Evolutionary conservation across 2,113 vertebrate genomes (phyloP).

Genomic region (Cebidichthys violaceus): DNA sequence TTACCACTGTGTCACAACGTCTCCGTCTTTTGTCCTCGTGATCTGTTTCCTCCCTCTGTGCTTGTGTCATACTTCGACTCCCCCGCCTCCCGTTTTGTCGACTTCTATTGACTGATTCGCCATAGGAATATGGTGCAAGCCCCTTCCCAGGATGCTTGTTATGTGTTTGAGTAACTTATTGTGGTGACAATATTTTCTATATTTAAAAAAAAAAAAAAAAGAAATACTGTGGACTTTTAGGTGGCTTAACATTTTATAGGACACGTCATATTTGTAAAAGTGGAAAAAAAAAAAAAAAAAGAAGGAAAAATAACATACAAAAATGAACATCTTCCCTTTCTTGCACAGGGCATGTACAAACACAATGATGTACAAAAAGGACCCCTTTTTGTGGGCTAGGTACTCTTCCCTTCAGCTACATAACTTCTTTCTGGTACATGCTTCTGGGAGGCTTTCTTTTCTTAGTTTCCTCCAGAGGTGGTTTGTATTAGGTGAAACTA

Average conservation of each 20-base stretch:
- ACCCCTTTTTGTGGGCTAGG: conserved; percentile 87
- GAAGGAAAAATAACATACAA: conserved; percentile 37
- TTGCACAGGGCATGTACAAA: conserved; percentile 91
- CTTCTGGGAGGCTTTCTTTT: conserved; percentile 88
- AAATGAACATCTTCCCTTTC: conserved; percentile 81
- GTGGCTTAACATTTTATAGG: conserved; percentile 94
- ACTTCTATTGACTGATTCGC: conserved; percentile 72
- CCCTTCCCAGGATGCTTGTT: conserved; percentile 81
- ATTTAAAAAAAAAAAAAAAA: conserved; percentile 82
- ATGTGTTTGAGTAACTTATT: conserved; percentile 91
- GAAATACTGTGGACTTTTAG: conserved; percentile 94
- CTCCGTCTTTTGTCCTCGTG: conserved; percentile 72
- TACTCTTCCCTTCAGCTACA: conserved; percentile 88
- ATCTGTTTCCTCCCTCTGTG: conserved; percentile 71
- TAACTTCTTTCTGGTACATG: conserved; percentile 88
- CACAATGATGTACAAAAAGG: conserved; percentile 88
- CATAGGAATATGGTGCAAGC: conserved; percentile 70
- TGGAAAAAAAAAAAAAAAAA: conserved; percentile 67
- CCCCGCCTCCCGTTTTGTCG: conserved; percentile 57
- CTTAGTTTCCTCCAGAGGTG: conserved; percentile 85
- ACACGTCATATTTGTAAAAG: conserved; percentile 94
- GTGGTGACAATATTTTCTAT: conserved; percentile 95
- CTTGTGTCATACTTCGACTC: conserved; percentile 70
- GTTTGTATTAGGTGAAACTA: conserved; percentile 89
- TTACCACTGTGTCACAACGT: conserved; percentile 75